Percentiles rank a stretch among this genome's conserved stretches.
Evolutionary conservation across 2,888 invertebrate species (phyloP).

Genomic region (Thera britannica): DNA sequence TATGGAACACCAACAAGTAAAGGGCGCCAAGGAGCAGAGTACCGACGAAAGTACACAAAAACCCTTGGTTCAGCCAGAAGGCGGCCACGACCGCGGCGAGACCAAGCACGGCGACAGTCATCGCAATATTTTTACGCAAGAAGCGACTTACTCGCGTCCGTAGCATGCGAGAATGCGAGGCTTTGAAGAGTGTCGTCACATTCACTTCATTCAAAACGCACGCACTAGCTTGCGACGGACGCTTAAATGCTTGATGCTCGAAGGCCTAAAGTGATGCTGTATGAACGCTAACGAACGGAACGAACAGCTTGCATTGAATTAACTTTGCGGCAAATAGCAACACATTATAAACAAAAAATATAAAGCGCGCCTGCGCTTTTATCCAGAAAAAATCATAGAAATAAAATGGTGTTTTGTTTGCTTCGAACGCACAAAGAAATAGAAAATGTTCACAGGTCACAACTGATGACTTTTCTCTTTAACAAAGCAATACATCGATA

Average conservation of each 20-base stretch:
- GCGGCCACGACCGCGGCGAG: slow-evolving; percentile 72
- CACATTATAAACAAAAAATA: not conserved
- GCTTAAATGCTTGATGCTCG: slow-evolving; percentile 3
- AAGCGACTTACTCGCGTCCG: slow-evolving; percentile 74
- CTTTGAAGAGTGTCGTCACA: slow-evolving; percentile 38
- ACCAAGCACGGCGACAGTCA: slow-evolving; percentile 72
- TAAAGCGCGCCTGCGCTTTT: too few species aligned
- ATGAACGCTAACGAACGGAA: not conserved
- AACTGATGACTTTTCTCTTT: too few species aligned
- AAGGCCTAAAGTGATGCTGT: too few species aligned
- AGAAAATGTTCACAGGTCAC: too few species aligned
- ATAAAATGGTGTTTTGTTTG: too few species aligned
- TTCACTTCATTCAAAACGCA: slow-evolving; percentile 30
- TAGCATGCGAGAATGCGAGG: slow-evolving; percentile 27
- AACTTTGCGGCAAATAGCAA: not conserved
- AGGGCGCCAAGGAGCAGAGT: slow-evolving; percentile 85
- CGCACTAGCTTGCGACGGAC: slow-evolving; percentile 23
- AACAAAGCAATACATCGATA: too few species aligned
- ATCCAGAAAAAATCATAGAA: too few species aligned
- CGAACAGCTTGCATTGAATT: not conserved
- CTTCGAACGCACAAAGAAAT: too few species aligned
- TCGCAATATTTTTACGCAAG: slow-evolving; percentile 75
- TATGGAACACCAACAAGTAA: slow-evolving; percentile 88
- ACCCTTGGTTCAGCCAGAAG: slow-evolving; percentile 84
- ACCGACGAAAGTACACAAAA: slow-evolving; percentile 86